A percentile compares a stretch with the other conserved stretches of the same genome.
Conservation (phyloP, 2,797 vertebrate species). For the Eupleurogrammus muticus region DNA sequence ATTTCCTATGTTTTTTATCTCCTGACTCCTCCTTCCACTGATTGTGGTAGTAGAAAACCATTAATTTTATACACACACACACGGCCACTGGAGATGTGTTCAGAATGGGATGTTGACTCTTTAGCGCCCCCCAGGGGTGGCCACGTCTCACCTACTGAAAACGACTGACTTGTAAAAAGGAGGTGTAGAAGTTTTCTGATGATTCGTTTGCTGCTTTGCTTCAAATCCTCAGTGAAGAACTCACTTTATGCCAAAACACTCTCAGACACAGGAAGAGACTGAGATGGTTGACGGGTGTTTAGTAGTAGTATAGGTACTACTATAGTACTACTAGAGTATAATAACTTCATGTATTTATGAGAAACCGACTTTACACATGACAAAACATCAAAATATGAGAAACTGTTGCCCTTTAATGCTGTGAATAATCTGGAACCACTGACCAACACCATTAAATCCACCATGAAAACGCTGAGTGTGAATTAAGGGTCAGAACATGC, state of each 20-base stretch:
- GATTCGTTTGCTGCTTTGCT: conserved; percentile 79
- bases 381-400: conserved; percentile 44
- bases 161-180: conserved; percentile 51
- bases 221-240: conserved; percentile 77
- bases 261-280: conserved; percentile 76
- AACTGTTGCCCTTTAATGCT: conserved; percentile 27
- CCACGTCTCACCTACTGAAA: too few species aligned
- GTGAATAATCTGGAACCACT: conserved; percentile 30
- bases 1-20: too few species aligned
- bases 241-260: conserved; percentile 82
- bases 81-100: too few species aligned
- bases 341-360: conserved; percentile 75
- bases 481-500: conserved; percentile 22
- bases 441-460: conserved; percentile 33
- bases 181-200: conserved; percentile 65
- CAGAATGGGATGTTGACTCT: too few species aligned
- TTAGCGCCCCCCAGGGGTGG: too few species aligned
- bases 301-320: too few species aligned
- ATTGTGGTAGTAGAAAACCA: too few species aligned
- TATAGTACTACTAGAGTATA: too few species aligned
- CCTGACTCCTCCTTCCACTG: too few species aligned
- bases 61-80: too few species aligned
- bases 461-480: conserved; percentile 17
- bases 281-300: conserved; percentile 83
- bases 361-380: conserved; percentile 61